Percentiles rank a stretch among this genome's conserved stretches.
These are phyloP conservation scores for Deroplatys truncata DNA, from an alignment of 2,888 invertebrate genomes.

Conservation along the genomic window DNA sequence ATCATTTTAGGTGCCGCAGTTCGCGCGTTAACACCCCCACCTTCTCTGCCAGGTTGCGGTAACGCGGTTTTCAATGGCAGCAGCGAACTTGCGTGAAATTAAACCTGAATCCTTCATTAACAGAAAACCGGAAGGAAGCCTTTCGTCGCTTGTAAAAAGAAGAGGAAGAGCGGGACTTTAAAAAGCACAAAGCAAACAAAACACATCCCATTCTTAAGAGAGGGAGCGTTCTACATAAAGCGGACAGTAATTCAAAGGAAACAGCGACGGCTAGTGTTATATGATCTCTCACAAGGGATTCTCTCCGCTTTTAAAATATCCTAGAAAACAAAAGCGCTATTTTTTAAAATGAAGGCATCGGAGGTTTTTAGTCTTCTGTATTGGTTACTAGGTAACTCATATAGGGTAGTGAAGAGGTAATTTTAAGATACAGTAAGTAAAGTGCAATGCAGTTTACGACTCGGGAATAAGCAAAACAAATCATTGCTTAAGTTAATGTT, in stretches of 20 bases:
- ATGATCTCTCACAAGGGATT: too few species aligned
- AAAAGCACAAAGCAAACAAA: not conserved
- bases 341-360: too few species aligned
- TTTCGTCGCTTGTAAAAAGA: not conserved
- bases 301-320: too few species aligned
- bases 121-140: not conserved
- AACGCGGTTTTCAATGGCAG: not conserved
- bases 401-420: too few species aligned
- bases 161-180: not conserved
- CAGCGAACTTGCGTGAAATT: not conserved
- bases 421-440: too few species aligned
- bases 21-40: not conserved
- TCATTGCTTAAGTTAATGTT: too few species aligned
- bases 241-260: not conserved
- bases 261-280: not conserved
- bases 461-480: too few species aligned
- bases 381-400: too few species aligned
- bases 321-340: too few species aligned
- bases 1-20: not conserved
- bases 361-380: too few species aligned
- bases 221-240: not conserved
- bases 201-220: not conserved
- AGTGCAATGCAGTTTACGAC: too few species aligned
- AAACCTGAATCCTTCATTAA: slow-evolving; percentile 11
- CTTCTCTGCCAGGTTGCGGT: not conserved